phyloP scores from a whole-genome alignment of 2,797 vertebrate genomes.

The Cirrhinus molitorella region DNA sequence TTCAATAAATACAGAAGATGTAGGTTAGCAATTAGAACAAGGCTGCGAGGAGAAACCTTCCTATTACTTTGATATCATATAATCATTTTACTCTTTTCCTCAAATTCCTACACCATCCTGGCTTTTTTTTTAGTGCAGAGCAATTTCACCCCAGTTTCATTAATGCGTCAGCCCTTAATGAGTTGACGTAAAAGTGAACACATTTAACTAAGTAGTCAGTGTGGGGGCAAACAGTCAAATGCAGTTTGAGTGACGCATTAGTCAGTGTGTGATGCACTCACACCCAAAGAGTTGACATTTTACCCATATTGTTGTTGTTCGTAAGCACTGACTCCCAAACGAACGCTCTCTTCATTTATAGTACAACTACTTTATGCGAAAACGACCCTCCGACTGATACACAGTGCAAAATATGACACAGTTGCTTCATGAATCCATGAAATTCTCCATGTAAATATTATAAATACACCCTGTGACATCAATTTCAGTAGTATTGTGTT shows the following conservation, averaged over 20 bases:
- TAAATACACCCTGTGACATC: constrained; percentile 78
- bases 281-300: constrained; percentile 64
- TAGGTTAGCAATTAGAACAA: constrained; percentile 10
- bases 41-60: background rate
- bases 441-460: constrained; percentile 65
- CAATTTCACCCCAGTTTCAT: constrained; percentile 44
- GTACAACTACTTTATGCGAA: constrained; percentile 43
- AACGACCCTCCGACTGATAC: constrained; percentile 48
- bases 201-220: constrained; percentile 51
- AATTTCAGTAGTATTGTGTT: constrained; percentile 75
- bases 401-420: constrained; percentile 59
- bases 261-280: constrained; percentile 64
- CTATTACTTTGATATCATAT: constrained; percentile 14
- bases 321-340: constrained; percentile 58
- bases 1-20: background rate
- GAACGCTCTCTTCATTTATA: constrained; percentile 53
- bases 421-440: constrained; percentile 68
- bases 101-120: background rate
- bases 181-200: constrained; percentile 56
- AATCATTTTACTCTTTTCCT: background rate
- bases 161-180: constrained; percentile 28
- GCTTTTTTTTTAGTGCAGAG: background rate
- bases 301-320: constrained; percentile 61
- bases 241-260: constrained; percentile 60
- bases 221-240: constrained; percentile 61